Conservation (phyloP, 2,888 invertebrate species). For the Rhamphomyia laevipes region DNA sequence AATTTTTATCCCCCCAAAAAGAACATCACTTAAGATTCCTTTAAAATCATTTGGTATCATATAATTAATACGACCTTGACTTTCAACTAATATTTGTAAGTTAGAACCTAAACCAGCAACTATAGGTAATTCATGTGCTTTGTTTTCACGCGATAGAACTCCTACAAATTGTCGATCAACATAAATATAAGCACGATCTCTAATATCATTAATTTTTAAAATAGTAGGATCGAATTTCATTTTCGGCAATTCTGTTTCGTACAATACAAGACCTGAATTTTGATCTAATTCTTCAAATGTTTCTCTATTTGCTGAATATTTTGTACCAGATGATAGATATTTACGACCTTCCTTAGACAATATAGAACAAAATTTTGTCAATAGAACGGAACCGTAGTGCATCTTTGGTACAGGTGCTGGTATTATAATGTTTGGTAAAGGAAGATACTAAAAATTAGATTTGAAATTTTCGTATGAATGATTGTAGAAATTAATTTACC, state of each 20-base stretch:
- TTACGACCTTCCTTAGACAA: conserved; percentile 32
- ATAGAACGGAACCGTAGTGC: conserved; percentile 47
- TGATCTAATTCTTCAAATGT: conserved; percentile 53
- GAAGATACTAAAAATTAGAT: conserved; percentile 44
- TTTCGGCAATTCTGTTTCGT: conserved; percentile 43
- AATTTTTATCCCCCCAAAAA: conserved; percentile 32
- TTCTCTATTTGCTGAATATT: conserved; percentile 36
- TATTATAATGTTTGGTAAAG: conserved; percentile 42
- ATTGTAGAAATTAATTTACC: conserved; percentile 30
- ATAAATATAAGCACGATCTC: conserved; percentile 59
- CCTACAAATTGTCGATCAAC: conserved; percentile 41
- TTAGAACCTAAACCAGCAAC: conserved; percentile 30
- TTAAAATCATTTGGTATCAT: conserved; percentile 37
- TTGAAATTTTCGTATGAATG: too few species aligned
- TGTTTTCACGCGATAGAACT: conserved; percentile 31
- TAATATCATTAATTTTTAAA: conserved; percentile 40
- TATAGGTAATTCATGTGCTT: conserved; percentile 27
- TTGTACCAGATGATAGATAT: conserved; percentile 30
- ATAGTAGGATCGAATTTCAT: conserved; percentile 30
- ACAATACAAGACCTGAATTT: conserved; percentile 51
- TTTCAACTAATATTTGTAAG: conserved; percentile 55
- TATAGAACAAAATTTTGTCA: conserved; percentile 42
- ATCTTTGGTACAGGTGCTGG: conserved; percentile 51
- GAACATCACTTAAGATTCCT: conserved; percentile 48
- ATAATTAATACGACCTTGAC: conserved; percentile 71